Conservation (phyloP, 2,888 invertebrate genomes). For the Sarcophaga rosellei region DNA sequence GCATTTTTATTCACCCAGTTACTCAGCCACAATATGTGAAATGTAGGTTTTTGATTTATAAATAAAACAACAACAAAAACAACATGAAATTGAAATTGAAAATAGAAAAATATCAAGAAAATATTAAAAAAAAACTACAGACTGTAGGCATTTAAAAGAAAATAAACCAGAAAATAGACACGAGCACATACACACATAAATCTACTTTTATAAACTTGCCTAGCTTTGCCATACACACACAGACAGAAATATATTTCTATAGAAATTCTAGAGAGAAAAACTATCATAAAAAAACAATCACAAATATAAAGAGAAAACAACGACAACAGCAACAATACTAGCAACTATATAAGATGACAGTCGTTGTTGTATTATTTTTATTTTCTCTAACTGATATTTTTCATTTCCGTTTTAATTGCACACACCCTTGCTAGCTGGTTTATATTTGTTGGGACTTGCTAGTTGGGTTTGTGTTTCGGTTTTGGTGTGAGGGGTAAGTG, state of each 20-base stretch:
- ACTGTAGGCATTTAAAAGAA: conserved; percentile 43
- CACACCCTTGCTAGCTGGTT: conserved; percentile 10
- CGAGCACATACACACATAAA: not conserved
- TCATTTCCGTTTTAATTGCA: conserved; percentile 63
- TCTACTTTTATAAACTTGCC: not conserved
- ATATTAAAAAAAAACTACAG: conserved; percentile 41
- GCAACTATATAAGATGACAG: conserved; percentile 45
- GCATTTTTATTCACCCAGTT: too few relatives aligned
- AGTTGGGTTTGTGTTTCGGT: too few relatives aligned
- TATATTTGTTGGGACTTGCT: not conserved
- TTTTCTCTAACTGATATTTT: conserved; percentile 25
- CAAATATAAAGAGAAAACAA: conserved; percentile 13
- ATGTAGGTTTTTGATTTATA: conserved; percentile 36
- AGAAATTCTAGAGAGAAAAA: too few relatives aligned
- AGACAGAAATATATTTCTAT: too few relatives aligned
- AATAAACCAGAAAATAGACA: conserved; percentile 21
- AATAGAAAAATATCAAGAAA: too few relatives aligned
- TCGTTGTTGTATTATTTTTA: conserved; percentile 1
- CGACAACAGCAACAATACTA: not conserved
- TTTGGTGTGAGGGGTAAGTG: not conserved
- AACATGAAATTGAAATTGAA: too few relatives aligned
- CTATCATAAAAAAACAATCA: not conserved
- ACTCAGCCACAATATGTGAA: conserved; percentile 5
- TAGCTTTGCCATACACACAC: not conserved
- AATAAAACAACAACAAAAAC: conserved; percentile 5